Percentiles rank a stretch among this genome's conserved stretches.
Evolutionary conservation across 2,797 vertebrate species (phyloP).

Genomic region (Scyliorhinus canicula): DNA sequence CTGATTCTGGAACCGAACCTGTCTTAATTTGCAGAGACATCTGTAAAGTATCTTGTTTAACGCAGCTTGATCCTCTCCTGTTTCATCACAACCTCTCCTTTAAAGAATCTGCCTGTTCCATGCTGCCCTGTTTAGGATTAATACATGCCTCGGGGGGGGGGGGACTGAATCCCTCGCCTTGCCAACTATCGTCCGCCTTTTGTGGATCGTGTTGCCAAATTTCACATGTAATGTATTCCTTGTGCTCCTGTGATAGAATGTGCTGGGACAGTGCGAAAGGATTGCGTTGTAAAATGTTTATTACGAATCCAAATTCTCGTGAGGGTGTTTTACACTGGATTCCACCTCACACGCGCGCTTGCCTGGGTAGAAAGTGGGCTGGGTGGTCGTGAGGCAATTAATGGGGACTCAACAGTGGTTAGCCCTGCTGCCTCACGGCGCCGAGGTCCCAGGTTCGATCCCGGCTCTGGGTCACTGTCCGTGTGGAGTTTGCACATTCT

Average conservation of each 20-base stretch:
- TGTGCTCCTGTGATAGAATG: neutral
- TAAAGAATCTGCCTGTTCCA: neutral
- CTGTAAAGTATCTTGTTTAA: constrained; percentile 10
- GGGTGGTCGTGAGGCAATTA: neutral
- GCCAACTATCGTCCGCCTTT: neutral
- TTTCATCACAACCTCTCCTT: neutral
- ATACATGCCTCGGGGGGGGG: too few species aligned
- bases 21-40: neutral
- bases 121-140: neutral
- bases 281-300: neutral
- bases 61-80: neutral
- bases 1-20: neutral
- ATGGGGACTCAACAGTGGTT: too few species aligned
- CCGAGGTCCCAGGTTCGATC: too few species aligned
- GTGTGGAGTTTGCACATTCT: too few species aligned
- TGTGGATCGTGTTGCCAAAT: neutral
- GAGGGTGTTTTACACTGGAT: neutral
- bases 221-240: neutral
- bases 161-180: neutral
- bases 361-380: neutral
- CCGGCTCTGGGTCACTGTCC: too few species aligned
- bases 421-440: too few species aligned
- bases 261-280: neutral
- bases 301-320: neutral
- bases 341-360: neutral